Conservation (phyloP, 2,888 invertebrate species). For the Seira sanloemensis region DNA sequence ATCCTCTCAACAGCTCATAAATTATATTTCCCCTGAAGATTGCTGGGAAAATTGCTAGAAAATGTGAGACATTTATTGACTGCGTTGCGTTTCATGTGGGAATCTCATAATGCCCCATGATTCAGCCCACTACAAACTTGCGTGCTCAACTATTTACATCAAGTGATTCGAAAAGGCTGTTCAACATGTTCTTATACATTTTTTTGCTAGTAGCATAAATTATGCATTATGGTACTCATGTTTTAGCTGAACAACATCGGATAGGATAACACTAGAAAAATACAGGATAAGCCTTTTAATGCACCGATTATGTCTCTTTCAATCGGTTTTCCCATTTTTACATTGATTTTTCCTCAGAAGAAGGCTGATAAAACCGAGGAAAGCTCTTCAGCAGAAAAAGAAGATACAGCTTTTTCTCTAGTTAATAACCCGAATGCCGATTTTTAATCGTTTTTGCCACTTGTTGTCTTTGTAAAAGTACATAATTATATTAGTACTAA, state of each 20-base stretch:
- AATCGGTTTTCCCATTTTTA: background rate
- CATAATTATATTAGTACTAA: constrained; percentile 15
- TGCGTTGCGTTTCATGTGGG: too few species aligned
- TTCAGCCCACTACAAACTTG: background rate
- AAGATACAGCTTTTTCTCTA: background rate
- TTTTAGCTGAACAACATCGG: background rate
- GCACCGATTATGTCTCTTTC: constrained; percentile 8
- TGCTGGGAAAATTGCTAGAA: background rate
- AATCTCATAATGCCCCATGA: background rate
- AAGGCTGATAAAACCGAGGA: background rate
- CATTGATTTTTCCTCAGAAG: background rate
- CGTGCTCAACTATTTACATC: background rate
- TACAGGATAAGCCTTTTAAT: constrained; percentile 18
- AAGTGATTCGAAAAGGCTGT: too few species aligned
- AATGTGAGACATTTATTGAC: background rate
- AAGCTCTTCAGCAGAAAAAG: too few species aligned
- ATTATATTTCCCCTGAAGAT: constrained; percentile 17
- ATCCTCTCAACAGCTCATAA: constrained; percentile 39
- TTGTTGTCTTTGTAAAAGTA: constrained; percentile 4
- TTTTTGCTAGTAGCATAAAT: background rate
- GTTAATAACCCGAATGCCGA: background rate
- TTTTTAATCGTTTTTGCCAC: background rate
- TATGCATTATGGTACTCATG: constrained; percentile 5
- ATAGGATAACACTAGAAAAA: constrained; percentile 8
- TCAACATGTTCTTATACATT: background rate